Evolutionary conservation across 2,113 vertebrate genomes (phyloP).

Genomic region (Mirounga angustirostris): DNA sequence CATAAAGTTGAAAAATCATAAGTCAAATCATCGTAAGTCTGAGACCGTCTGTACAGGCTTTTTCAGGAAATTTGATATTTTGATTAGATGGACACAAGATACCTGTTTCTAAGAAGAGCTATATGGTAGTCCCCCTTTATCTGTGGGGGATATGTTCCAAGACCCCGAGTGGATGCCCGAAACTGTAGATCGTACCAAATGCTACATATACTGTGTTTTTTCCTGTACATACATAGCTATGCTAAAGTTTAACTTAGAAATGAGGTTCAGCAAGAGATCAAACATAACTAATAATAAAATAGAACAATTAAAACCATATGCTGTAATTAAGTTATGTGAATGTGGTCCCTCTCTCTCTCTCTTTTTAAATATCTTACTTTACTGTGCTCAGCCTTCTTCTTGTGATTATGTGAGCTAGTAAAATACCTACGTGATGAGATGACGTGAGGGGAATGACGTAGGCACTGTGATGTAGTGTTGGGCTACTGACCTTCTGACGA

Average conservation of each 20-base stretch:
- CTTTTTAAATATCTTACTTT: background rate
- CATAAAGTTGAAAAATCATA: background rate
- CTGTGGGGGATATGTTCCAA: background rate
- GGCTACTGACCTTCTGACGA: background rate
- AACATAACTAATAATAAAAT: background rate
- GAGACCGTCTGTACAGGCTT: background rate
- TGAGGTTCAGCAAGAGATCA: background rate
- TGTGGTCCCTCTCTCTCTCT: background rate
- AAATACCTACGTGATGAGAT: background rate
- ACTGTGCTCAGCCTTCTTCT: background rate
- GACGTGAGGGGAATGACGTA: background rate
- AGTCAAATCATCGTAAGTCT: background rate
- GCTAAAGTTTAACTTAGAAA: background rate
- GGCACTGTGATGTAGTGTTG: background rate
- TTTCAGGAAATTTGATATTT: background rate
- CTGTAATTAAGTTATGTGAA: background rate
- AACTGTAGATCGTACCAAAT: background rate
- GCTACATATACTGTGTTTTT: background rate
- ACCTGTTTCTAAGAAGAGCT: background rate
- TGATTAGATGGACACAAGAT: background rate
- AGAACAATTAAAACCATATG: background rate
- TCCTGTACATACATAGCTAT: background rate
- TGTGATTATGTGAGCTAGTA: background rate
- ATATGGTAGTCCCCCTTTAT: background rate
- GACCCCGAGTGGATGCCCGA: background rate